Percentiles rank a stretch among this genome's conserved stretches.
Conservation (phyloP, 2,888 invertebrate genomes). For the Lasioglossum calceatum region DNA sequence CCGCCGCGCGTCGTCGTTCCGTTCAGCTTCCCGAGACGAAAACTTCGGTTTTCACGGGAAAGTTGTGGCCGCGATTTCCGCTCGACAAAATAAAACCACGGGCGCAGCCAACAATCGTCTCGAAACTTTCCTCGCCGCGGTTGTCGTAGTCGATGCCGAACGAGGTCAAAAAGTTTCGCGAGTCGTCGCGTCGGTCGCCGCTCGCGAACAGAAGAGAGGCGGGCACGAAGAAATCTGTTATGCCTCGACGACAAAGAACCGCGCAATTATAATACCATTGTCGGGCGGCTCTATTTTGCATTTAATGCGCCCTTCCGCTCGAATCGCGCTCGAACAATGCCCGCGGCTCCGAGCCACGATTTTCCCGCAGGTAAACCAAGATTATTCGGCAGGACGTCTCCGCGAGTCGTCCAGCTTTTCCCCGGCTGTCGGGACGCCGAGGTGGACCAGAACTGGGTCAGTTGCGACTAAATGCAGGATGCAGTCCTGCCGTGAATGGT, state of each 20-base stretch:
- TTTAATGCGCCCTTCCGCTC: constrained; percentile 36
- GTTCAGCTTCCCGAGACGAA: neutral
- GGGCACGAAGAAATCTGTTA: constrained; percentile 53
- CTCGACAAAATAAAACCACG: neutral
- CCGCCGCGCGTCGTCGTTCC: neutral
- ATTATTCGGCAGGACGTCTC: neutral
- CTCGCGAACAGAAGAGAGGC: constrained; percentile 56
- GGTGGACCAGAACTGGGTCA: constrained; percentile 69
- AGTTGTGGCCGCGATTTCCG: neutral
- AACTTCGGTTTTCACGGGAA: constrained; percentile 5
- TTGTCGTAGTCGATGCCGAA: neutral
- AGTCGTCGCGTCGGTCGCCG: constrained; percentile 40
- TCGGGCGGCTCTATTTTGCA: constrained; percentile 50
- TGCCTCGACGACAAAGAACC: constrained; percentile 55
- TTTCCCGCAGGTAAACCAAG: neutral
- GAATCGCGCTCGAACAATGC: constrained; percentile 38
- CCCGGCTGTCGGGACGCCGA: constrained; percentile 24
- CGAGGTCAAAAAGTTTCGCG: constrained; percentile 58
- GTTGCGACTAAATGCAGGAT: constrained; percentile 53
- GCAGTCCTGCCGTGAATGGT: constrained; percentile 46
- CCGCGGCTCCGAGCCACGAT: constrained; percentile 12
- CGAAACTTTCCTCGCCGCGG: neutral
- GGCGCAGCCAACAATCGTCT: neutral
- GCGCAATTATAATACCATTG: constrained; percentile 58
- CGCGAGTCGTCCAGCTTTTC: neutral